Base-by-base conservation (phyloP, 1,140 invertebrate genomes). In the Pomacea maculata region DNA sequence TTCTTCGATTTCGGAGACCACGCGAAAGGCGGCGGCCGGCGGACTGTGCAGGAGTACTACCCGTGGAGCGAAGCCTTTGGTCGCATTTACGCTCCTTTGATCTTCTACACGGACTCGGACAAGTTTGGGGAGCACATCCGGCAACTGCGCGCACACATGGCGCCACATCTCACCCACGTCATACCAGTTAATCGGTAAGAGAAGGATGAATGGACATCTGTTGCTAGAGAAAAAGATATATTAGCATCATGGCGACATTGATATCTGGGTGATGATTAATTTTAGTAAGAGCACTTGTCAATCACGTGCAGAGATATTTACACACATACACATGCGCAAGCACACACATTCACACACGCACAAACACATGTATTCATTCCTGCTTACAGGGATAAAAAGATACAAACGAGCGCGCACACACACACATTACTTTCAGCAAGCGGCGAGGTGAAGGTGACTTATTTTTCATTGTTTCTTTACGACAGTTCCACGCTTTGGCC, bases 401-500 rank as follows among this genome's bases (percentile, higher is more conserved):
- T 34, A 14, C 71, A 45, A 2, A 72, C 71, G 34, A 34, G 15
- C 70, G 15, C 70, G 34, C 70, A 9, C 4, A 19, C 67, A 70
- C 67, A 21, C 67, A 70, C 67, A 5, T 0, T 25, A 12, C 1
- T 70, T 7, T 21, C 10, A 70, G 34, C 67, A 70, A 21, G 11
- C n/a, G 12, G 21, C 21, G 12, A 70, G 11, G 6, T 70, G 11
- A 11, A 70, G 34, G 21, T 34, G 67, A 6, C 21, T 70, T 12
- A 29, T 1, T 34, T 45, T 72, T 11, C 5, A 45, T 6, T 45
- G 25, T 19, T 78, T 21, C n/a, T 72, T 72, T 72, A 21, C 17
- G 29, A 83, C 9, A 74, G 80, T n/a, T 65, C 80, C 12, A 61
- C 82, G 12, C 57, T 85, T 63, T 85, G 86, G 85, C 55, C 86